These are phyloP conservation scores for Mimachlamys varia DNA, from an alignment of 2,888 invertebrate genomes.

Conservation along the genomic window DNA sequence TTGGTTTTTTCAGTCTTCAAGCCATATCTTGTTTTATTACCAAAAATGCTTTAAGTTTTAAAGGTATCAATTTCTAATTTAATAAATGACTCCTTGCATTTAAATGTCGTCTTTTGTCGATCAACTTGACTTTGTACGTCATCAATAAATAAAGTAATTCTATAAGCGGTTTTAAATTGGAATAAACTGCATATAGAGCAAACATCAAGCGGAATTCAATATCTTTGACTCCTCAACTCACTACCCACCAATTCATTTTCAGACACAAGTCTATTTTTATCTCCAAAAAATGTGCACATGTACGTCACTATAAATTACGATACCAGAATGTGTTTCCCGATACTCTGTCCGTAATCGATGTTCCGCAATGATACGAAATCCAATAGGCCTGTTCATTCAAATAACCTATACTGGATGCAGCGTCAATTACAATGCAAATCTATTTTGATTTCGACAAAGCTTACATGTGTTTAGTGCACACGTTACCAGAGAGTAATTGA, in stretches of 20 bases:
- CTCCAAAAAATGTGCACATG: not conserved
- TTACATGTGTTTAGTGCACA: not conserved
- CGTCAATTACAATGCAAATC: not conserved
- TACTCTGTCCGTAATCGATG: not conserved
- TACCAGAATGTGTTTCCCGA: not conserved
- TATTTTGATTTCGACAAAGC: not conserved
- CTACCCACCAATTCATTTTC: not conserved
- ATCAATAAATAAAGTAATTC: not conserved
- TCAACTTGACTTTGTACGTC: not conserved
- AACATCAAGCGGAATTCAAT: not conserved
- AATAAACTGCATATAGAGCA: not conserved
- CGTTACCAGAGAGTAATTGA: not conserved
- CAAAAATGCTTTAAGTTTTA: not conserved
- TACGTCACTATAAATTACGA: not conserved
- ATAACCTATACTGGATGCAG: not conserved
- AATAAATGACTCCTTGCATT: no score
- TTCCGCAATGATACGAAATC: not conserved
- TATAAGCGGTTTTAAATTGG: not conserved
- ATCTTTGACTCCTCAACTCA: no score
- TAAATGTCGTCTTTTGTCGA: not conserved
- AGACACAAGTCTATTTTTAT: not conserved
- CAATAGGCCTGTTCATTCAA: not conserved
- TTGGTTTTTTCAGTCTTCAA: not conserved
- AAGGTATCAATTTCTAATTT: not conserved
- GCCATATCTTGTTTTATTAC: not conserved